phyloP scores from a whole-genome alignment of 2,888 invertebrate genomes.

The Phyllotreta striolata region DNA sequence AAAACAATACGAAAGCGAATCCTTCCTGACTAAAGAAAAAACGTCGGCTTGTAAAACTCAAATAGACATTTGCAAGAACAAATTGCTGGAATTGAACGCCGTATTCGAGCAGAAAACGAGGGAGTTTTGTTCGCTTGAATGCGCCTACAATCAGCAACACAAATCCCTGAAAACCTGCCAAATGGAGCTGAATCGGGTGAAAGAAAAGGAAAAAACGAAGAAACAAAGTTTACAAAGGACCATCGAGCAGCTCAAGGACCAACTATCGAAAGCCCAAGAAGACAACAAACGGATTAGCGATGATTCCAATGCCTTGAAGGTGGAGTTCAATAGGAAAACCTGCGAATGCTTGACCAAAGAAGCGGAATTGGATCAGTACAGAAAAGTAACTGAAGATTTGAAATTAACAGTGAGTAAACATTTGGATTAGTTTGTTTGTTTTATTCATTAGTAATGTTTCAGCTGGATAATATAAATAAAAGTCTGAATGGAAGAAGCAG shows the following conservation, averaged over 20 bases:
- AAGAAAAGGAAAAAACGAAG: slow-evolving; percentile 44
- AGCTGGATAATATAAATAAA: too few species aligned
- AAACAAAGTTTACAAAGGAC: slow-evolving; percentile 42
- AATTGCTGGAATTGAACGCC: slow-evolving; percentile 47
- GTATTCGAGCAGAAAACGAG: slow-evolving; percentile 47
- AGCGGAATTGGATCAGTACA: slow-evolving; percentile 46
- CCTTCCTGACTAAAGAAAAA: slow-evolving; percentile 40
- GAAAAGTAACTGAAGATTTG: slow-evolving; percentile 50
- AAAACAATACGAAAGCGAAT: slow-evolving; percentile 43
- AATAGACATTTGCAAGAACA: slow-evolving; percentile 45
- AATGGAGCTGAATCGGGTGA: slow-evolving; percentile 49
- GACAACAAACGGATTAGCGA: slow-evolving; percentile 39
- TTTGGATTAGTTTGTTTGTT: not conserved
- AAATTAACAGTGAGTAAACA: slow-evolving; percentile 49
- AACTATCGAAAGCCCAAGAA: slow-evolving; percentile 40
- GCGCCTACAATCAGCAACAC: slow-evolving; percentile 50
- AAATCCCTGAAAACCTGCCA: slow-evolving; percentile 48
- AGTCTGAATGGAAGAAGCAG: too few species aligned
- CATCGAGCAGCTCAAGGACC: slow-evolving; percentile 46
- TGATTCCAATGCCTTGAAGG: slow-evolving; percentile 41
- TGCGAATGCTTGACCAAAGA: slow-evolving; percentile 45
- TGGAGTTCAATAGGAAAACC: slow-evolving; percentile 36
- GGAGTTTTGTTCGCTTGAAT: slow-evolving; percentile 48
- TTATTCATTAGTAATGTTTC: not conserved
- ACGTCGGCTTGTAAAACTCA: slow-evolving; percentile 42